Evolutionary conservation across 1,140 invertebrate genomes (phyloP), one percentile per base, ranked within the genome.

Genomic region (Nylanderia fulva): DNA sequence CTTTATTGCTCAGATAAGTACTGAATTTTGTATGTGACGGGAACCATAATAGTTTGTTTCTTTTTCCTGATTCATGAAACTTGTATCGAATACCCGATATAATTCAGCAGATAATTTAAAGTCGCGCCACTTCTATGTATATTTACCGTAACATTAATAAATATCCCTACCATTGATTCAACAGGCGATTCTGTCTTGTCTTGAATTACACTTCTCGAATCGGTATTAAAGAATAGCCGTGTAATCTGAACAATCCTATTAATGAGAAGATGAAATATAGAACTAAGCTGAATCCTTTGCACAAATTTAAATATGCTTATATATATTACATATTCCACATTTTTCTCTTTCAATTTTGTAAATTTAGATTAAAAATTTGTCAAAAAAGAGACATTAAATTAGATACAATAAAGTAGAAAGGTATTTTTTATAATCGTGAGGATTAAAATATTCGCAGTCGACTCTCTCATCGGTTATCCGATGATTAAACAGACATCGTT

Each of bases 71-170:
- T 33, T 33, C 29, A 13, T 66, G 18, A 66, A 13, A 21, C 29
- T 18, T 33, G 4, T 33, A 33, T 36, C 27, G 6, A 64, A 64
- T 9, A 3, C n/a, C 15, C n/a, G 61, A 64, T 36, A 66, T 48
- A 48, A 66, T 13, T 66, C 33, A 39, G 21, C 8, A 36, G 63
- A 27, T 61, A 29, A 61, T 13, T 61, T 11, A 15, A 61, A 61
- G 9, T 39, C 5, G 27, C 24, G 45, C 68, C 24, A 27, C 54
- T 69, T 42, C 66, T 39, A 24, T n/a, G n/a, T n/a, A n/a, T 29
- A 45, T 45, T 72, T 72, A 72, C 11, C 64, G 48, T 36, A 5
- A 56, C 66, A 71, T 86, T 85, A 86, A 86, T 86, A 71, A 86
- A 86, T 86, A 71, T 86, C 63, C 69, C 58, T 11, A 33, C 36